A percentile compares a stretch with the other conserved stretches of the same genome.
These are phyloP conservation scores for Dallia pectoralis DNA, from an alignment of 2,797 vertebrate genomes.

Conservation along the genomic window DNA sequence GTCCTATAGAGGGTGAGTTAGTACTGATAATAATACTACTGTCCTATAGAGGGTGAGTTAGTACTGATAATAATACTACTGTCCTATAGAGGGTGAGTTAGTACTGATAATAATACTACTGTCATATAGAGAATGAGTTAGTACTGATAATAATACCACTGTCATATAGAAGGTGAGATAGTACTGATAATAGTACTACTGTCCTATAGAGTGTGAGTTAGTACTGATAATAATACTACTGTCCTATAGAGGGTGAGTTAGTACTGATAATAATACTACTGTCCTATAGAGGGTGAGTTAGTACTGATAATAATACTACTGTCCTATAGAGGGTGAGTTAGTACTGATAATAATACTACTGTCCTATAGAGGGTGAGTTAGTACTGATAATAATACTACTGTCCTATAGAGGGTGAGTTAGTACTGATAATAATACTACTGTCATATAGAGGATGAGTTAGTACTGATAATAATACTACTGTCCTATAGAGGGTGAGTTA, in stretches of 20 bases:
- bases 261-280: neutral
- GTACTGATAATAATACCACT: too few species aligned
- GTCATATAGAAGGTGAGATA: too few species aligned
- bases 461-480: neutral
- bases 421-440: neutral
- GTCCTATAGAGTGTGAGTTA: neutral
- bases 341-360: too few species aligned
- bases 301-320: neutral
- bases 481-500: neutral
- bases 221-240: neutral
- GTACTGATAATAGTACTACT: too few species aligned
- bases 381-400: neutral
- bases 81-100: too few species aligned
- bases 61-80: too few species aligned
- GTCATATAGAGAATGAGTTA: constrained; percentile 83
- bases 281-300: neutral
- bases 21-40: too few species aligned
- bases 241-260: neutral
- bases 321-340: too few species aligned
- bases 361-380: neutral
- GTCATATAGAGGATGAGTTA: neutral
- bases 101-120: constrained; percentile 64
- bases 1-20: too few species aligned
- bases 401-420: neutral
- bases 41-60: too few species aligned